Conservation (phyloP, 2,888 invertebrate species). For the Nomada flava region DNA sequence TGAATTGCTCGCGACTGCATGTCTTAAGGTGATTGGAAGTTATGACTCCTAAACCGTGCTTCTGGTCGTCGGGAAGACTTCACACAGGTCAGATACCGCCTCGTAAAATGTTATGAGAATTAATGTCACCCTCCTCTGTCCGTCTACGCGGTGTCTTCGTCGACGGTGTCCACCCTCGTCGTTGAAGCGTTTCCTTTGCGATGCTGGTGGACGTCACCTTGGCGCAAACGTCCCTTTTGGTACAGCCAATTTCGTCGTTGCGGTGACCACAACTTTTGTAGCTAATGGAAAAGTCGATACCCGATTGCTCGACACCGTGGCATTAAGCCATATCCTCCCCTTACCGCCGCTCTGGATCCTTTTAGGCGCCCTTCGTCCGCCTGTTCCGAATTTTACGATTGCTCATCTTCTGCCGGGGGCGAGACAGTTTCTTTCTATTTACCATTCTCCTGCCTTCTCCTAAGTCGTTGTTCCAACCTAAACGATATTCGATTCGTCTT, state of each 20-base stretch:
- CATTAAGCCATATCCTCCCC: conserved; percentile 69
- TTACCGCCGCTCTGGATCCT: conserved; percentile 53
- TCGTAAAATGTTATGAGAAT: conserved; percentile 84
- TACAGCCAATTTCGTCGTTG: conserved; percentile 81
- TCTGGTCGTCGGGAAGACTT: conserved; percentile 80
- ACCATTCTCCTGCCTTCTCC: background rate
- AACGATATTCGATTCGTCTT: background rate
- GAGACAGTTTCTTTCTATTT: conserved; percentile 22
- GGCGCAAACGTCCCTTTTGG: conserved; percentile 68
- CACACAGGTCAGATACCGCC: conserved; percentile 83
- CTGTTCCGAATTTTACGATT: conserved; percentile 56
- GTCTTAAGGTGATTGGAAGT: conserved; percentile 84
- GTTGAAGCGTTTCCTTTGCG: conserved; percentile 53
- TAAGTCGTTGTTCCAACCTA: background rate
- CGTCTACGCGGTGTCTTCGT: conserved; percentile 55
- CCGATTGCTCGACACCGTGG: conserved; percentile 76
- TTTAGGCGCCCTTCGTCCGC: conserved; percentile 41
- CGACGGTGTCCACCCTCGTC: conserved; percentile 52
- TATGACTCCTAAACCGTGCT: conserved; percentile 83
- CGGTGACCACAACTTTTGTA: conserved; percentile 80
- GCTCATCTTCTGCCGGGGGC: conserved; percentile 25
- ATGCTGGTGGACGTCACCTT: conserved; percentile 56
- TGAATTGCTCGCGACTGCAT: conserved; percentile 82
- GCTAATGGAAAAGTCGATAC: conserved; percentile 83
- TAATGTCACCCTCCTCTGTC: conserved; percentile 78